Evolutionary conservation across 2,113 vertebrate species (phyloP).

Genomic region (Hipposideros armiger): DNA sequence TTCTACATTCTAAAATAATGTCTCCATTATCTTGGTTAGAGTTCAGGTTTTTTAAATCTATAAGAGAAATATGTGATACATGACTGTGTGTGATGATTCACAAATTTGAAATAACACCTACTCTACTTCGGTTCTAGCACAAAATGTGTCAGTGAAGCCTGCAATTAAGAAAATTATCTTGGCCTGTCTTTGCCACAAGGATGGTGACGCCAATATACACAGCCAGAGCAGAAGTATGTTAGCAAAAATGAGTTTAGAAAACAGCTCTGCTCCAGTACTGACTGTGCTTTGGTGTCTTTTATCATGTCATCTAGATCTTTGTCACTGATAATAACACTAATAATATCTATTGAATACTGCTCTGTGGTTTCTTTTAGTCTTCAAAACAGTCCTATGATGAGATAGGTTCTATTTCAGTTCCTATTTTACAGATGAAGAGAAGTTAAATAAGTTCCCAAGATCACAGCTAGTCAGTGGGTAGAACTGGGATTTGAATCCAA

Average conservation of each 20-base stretch:
- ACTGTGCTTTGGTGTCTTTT: background rate
- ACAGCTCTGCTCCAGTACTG: background rate
- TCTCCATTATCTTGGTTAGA: slow-evolving; percentile 68
- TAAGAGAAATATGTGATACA: slow-evolving; percentile 74
- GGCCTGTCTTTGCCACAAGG: slow-evolving; percentile 65
- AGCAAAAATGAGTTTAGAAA: slow-evolving; percentile 54
- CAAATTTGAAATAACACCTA: slow-evolving; percentile 79
- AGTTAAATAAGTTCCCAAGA: background rate
- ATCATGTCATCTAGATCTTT: background rate
- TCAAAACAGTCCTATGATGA: background rate
- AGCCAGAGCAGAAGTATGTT: slow-evolving; percentile 45
- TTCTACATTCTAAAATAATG: slow-evolving; percentile 75
- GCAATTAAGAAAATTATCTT: slow-evolving; percentile 79
- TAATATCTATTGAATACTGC: background rate
- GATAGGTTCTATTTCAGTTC: background rate
- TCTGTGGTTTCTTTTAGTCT: background rate
- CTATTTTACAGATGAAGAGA: slow-evolving; percentile 8
- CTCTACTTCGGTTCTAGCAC: slow-evolving; percentile 71
- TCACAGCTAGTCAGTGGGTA: background rate
- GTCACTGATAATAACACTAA: slow-evolving; percentile 14
- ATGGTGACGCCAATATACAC: slow-evolving; percentile 64
- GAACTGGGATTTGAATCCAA: background rate
- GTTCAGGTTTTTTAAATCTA: slow-evolving; percentile 70
- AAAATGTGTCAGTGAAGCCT: slow-evolving; percentile 79
- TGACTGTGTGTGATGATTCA: slow-evolving; percentile 78